Percentiles rank a stretch among this genome's conserved stretches.
Evolutionary conservation across 1,140 invertebrate genomes (phyloP).

Genomic region (Drosophila baimaii): DNA sequence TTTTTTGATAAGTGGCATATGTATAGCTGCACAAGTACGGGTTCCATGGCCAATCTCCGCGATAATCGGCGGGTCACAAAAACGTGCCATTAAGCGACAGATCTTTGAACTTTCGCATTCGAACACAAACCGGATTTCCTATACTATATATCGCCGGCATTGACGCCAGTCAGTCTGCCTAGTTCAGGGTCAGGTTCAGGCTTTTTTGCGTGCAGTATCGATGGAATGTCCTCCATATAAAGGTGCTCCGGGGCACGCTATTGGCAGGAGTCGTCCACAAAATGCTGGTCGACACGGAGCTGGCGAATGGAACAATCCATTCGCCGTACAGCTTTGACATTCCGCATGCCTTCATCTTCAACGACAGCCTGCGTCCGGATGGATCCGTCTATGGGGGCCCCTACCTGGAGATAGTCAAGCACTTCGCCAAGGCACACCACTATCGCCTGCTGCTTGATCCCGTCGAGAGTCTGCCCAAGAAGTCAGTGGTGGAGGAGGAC

Average conservation of each 20-base stretch:
- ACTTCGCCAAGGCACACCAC: constrained; percentile 48
- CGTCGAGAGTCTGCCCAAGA: constrained; percentile 54
- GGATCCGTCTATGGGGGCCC: constrained; percentile 51
- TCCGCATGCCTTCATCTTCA: constrained; percentile 61
- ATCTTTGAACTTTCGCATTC: constrained; percentile 40
- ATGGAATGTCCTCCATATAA: constrained; percentile 46
- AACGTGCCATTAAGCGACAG: constrained; percentile 41
- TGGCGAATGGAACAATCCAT: constrained; percentile 25
- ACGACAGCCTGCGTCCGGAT: not conserved
- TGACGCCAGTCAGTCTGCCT: constrained; percentile 57
- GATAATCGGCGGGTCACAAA: constrained; percentile 45
- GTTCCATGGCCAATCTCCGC: constrained; percentile 18
- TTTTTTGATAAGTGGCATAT: constrained; percentile 46
- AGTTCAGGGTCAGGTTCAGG: constrained; percentile 33
- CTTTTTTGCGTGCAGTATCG: constrained; percentile 53
- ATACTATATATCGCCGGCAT: not conserved
- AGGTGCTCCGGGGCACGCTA: constrained; percentile 21
- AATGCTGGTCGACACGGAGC: constrained; percentile 42
- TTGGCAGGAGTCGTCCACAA: constrained; percentile 37
- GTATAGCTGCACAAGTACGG: constrained; percentile 20
- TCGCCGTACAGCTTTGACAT: constrained; percentile 68
- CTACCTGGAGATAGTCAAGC: constrained; percentile 51
- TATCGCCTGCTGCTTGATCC: constrained; percentile 52
- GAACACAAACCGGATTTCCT: constrained; percentile 24
- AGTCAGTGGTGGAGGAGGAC: constrained; percentile 31